Evolutionary conservation across 2,888 invertebrate species (phyloP).

Genomic region (Graphium colonna): DNA sequence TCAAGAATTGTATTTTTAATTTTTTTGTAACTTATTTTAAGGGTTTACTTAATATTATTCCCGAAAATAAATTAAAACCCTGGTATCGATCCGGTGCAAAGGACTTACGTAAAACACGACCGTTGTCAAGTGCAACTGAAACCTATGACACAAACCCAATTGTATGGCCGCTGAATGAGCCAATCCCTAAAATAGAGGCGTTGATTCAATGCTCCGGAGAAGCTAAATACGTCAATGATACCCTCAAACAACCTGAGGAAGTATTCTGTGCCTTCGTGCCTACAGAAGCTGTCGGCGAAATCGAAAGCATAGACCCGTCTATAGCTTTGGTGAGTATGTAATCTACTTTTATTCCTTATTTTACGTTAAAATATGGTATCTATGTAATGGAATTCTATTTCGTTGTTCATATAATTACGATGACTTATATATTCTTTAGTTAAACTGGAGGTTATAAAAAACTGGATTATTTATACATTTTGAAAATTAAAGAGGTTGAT

Average conservation of each 20-base stretch:
- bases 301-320: constrained; percentile 80
- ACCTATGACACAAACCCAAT: constrained; percentile 82
- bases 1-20: background rate
- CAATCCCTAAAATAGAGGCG: constrained; percentile 83
- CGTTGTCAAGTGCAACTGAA: constrained; percentile 81
- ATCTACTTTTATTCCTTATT: background rate
- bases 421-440: background rate
- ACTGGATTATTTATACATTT: no score
- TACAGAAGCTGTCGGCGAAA: constrained; percentile 73
- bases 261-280: constrained; percentile 84
- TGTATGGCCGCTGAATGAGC: constrained; percentile 83
- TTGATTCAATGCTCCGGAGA: constrained; percentile 83
- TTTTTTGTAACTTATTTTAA: constrained; percentile 33
- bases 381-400: no score
- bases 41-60: constrained; percentile 76
- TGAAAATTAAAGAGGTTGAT: no score
- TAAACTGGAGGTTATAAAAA: background rate
- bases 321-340: constrained; percentile 80
- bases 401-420: background rate
- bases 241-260: constrained; percentile 79
- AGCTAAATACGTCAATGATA: constrained; percentile 83
- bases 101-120: constrained; percentile 70
- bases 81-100: constrained; percentile 72
- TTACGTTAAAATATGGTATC: no score
- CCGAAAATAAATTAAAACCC: constrained; percentile 58